phyloP scores from a whole-genome alignment of 1,140 invertebrate genomes.

The Drosophila busckii region DNA sequence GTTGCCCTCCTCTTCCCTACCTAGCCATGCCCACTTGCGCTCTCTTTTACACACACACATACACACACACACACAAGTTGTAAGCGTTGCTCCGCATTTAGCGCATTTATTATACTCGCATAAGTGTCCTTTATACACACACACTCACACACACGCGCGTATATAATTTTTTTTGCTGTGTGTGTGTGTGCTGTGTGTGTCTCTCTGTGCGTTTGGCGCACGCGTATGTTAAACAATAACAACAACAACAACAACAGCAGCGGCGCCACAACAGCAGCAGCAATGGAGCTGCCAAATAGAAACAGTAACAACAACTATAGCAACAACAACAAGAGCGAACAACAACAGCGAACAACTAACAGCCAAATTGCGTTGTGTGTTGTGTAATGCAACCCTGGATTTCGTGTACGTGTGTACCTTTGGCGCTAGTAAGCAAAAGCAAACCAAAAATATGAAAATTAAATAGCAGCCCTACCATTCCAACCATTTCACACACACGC shows the following conservation, averaged over 20 bases:
- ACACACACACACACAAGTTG: conserved; percentile 30
- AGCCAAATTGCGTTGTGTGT: conserved; percentile 69
- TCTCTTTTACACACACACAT: conserved; percentile 5
- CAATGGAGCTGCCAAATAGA: conserved; percentile 19
- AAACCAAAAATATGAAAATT: conserved; percentile 26
- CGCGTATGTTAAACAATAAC: conserved; percentile 56
- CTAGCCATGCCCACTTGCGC: background rate
- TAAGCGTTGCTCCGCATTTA: conserved; percentile 67
- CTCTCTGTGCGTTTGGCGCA: conserved; percentile 46
- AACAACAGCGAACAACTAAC: conserved; percentile 32
- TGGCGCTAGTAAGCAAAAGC: conserved; percentile 71
- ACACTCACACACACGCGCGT: no score
- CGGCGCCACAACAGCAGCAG: conserved; percentile 17
- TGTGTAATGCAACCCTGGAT: conserved; percentile 79
- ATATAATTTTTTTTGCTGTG: conserved; percentile 8
- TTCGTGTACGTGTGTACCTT: conserved; percentile 78
- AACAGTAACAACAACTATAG: conserved; percentile 12
- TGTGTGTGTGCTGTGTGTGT: conserved; percentile 17
- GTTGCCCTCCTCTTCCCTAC: background rate
- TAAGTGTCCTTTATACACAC: conserved; percentile 44
- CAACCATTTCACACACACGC: conserved; percentile 4
- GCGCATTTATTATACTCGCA: conserved; percentile 62
- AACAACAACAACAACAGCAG: conserved; percentile 27
- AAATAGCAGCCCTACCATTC: no score
- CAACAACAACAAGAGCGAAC: conserved; percentile 18